These are phyloP conservation scores for Ophion slaviceki DNA, from an alignment of 2,888 invertebrate genomes.

Conservation along the genomic window DNA sequence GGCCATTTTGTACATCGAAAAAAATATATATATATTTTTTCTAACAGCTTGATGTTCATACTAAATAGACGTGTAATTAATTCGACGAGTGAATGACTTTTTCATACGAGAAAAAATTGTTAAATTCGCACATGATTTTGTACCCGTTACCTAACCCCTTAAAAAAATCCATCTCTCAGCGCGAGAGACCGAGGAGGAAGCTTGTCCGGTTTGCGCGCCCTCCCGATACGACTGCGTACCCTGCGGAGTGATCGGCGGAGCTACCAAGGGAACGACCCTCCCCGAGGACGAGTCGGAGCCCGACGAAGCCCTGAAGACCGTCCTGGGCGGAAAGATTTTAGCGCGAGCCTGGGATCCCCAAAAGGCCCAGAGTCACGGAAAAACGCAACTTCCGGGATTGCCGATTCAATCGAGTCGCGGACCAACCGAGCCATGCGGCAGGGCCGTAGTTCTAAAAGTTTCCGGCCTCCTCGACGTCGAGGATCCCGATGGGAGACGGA, in stretches of 20 bases:
- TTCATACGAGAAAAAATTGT: no score
- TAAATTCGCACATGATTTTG: no score
- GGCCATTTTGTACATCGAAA: no score
- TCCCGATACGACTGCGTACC: slow-evolving; percentile 68
- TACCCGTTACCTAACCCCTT: no score
- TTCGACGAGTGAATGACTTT: no score
- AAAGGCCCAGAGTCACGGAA: neutral
- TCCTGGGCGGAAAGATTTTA: slow-evolving; percentile 41
- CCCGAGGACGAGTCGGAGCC: neutral
- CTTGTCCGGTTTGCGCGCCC: slow-evolving; percentile 68
- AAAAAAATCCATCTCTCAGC: neutral
- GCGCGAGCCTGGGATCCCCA: slow-evolving; percentile 44
- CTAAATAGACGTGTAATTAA: no score
- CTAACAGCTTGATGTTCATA: no score
- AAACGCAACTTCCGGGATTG: neutral
- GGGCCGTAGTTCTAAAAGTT: slow-evolving; percentile 80
- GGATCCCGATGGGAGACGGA: slow-evolving; percentile 55
- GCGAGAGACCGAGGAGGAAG: neutral
- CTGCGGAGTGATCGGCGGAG: slow-evolving; percentile 65
- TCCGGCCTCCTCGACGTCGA: slow-evolving; percentile 77
- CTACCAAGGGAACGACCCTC: slow-evolving; percentile 19
- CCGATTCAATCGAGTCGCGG: slow-evolving; percentile 75
- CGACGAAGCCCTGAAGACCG: slow-evolving; percentile 25
- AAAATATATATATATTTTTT: no score
- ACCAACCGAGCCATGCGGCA: slow-evolving; percentile 72